phyloP scores from a whole-genome alignment of 2,113 vertebrate genomes.

The Calonectris borealis region DNA sequence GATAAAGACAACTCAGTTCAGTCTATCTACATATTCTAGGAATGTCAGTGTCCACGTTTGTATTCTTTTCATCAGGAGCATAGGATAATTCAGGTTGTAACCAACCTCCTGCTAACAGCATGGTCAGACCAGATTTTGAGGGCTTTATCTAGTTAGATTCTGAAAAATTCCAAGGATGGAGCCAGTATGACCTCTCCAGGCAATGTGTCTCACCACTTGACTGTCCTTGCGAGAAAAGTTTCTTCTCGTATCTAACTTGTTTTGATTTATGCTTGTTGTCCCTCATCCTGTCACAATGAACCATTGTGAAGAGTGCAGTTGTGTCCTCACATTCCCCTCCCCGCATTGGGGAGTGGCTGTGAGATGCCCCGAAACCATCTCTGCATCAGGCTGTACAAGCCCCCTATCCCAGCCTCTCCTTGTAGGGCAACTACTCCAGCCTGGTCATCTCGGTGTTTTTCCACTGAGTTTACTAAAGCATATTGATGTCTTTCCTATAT shows the following conservation, averaged over 20 bases:
- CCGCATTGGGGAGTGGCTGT: accelerated
- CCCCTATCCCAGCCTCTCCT: not conserved
- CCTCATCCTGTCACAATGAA: not conserved
- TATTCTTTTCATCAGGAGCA: not conserved
- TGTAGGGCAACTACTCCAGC: not conserved
- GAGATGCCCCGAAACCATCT: not conserved
- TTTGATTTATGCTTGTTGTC: not conserved
- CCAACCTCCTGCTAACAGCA: not conserved
- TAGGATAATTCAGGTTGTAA: not conserved
- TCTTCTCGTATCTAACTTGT: not conserved
- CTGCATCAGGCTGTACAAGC: not conserved
- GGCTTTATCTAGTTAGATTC: not conserved
- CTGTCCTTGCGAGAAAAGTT: not conserved
- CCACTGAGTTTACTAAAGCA: not conserved
- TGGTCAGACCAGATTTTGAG: not conserved
- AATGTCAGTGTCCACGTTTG: not conserved
- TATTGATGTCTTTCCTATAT: not conserved
- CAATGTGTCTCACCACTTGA: not conserved
- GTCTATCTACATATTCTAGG: not conserved
- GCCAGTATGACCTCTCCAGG: not conserved
- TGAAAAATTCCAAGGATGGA: not conserved
- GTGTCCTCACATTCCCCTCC: not conserved
- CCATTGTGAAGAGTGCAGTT: not conserved
- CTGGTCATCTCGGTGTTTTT: not conserved
- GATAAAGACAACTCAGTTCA: not conserved